These are phyloP conservation scores for Xanthia icteritia DNA, from an alignment of 2,888 invertebrate species.

Conservation along the genomic window DNA sequence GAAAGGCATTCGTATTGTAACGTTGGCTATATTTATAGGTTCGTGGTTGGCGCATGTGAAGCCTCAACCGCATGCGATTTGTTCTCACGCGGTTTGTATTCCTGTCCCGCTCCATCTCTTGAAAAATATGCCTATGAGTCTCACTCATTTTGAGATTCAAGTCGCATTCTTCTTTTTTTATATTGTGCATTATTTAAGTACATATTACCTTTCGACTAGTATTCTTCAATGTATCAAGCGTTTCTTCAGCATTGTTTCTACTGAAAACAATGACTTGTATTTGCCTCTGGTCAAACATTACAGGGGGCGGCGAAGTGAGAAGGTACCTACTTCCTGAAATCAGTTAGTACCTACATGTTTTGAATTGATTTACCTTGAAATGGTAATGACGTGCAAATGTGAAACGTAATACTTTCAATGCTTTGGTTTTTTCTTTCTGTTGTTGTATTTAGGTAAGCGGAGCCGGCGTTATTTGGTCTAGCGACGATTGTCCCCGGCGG, in stretches of 20 bases:
- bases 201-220: slow-evolving; percentile 58
- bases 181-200: slow-evolving; percentile 71
- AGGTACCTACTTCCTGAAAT: slow-evolving; percentile 17
- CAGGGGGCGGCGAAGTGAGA: not conserved
- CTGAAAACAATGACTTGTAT: slow-evolving; percentile 16
- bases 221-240: slow-evolving; percentile 40
- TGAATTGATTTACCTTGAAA: slow-evolving; percentile 69
- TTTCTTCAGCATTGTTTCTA: slow-evolving; percentile 3
- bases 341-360: slow-evolving; percentile 42
- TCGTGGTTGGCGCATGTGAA: slow-evolving; percentile 77
- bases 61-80: slow-evolving; percentile 79
- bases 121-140: slow-evolving; percentile 67
- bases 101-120: slow-evolving; percentile 74
- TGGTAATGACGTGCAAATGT: slow-evolving; percentile 69
- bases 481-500: slow-evolving; percentile 84
- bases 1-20: slow-evolving; percentile 77
- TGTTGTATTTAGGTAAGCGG: slow-evolving; percentile 80
- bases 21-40: slow-evolving; percentile 75
- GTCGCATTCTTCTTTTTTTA: slow-evolving; percentile 73
- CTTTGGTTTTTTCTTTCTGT: slow-evolving; percentile 77
- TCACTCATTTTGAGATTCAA: slow-evolving; percentile 74
- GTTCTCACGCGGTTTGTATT: slow-evolving; percentile 85
- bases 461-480: slow-evolving; percentile 88
- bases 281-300: not conserved
- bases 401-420: slow-evolving; percentile 77